These are phyloP conservation scores for Conus canariensis DNA, from an alignment of 2,888 invertebrate genomes.

Conservation along the genomic window DNA sequence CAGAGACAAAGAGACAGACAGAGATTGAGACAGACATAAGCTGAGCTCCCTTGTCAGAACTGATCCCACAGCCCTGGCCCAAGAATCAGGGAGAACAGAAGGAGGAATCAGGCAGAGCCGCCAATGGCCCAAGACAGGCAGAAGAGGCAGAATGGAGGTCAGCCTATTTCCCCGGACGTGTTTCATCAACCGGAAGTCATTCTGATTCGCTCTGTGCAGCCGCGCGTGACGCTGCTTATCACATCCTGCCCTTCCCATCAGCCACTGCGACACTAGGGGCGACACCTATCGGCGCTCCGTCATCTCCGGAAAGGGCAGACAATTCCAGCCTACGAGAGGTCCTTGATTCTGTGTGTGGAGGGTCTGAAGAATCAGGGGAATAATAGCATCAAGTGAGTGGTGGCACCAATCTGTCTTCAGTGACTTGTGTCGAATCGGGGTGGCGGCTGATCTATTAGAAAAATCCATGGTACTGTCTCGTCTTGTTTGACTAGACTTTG, in stretches of 20 bases:
- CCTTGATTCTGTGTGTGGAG: not conserved
- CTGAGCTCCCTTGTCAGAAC: too few relatives aligned
- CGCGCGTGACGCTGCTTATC: slow-evolving; percentile 40
- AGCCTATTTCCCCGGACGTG: slow-evolving; percentile 50
- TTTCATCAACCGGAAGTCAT: slow-evolving; percentile 44
- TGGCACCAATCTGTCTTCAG: too few relatives aligned
- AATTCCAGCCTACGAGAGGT: slow-evolving; percentile 17
- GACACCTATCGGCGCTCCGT: slow-evolving; percentile 32
- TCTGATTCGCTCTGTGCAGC: slow-evolving; percentile 50
- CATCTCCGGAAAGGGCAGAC: slow-evolving; percentile 23
- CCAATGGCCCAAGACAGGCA: slow-evolving; percentile 36
- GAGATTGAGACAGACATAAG: too few relatives aligned
- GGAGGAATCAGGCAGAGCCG: not conserved
- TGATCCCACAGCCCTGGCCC: too few relatives aligned
- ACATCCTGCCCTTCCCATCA: slow-evolving; percentile 25
- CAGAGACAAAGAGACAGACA: too few relatives aligned
- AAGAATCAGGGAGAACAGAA: not conserved
- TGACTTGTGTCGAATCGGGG: not conserved
- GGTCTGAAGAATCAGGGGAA: not conserved
- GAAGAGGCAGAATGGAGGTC: slow-evolving; percentile 27
- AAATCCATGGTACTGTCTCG: too few relatives aligned
- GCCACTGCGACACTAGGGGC: slow-evolving; percentile 27
- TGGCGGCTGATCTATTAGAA: too few relatives aligned
- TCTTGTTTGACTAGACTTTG: not conserved
- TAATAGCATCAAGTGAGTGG: too few relatives aligned